Conservation (phyloP, 1,140 invertebrate genomes). For the Aphelinus certus region DNA sequence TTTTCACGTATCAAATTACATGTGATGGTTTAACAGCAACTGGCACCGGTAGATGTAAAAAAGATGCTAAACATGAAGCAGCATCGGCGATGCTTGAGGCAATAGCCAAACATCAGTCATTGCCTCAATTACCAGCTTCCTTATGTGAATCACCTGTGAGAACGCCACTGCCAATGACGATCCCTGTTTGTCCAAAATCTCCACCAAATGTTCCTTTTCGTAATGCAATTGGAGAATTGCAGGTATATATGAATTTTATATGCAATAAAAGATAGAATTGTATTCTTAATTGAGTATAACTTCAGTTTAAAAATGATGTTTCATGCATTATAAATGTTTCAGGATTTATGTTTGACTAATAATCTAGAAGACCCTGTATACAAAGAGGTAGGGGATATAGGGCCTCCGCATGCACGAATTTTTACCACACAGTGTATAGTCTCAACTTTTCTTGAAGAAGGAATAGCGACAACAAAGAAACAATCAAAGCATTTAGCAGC, state of each 20-base stretch:
- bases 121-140: constrained; percentile 53
- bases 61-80: constrained; percentile 77
- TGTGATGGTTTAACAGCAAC: constrained; percentile 61
- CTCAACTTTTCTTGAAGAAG: constrained; percentile 68
- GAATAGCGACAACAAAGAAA: constrained; percentile 67
- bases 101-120: constrained; percentile 58
- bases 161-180: constrained; percentile 41
- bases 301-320: neutral
- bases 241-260: constrained; percentile 44
- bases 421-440: constrained; percentile 76
- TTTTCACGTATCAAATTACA: constrained; percentile 73
- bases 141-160: constrained; percentile 51
- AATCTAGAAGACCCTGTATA: constrained; percentile 73
- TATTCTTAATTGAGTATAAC: neutral
- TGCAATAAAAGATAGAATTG: neutral
- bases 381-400: constrained; percentile 71
- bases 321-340: constrained; percentile 35
- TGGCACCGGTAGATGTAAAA: constrained; percentile 73
- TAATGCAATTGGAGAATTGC: constrained; percentile 58
- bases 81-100: constrained; percentile 69
- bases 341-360: constrained; percentile 71
- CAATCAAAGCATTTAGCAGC: constrained; percentile 69
- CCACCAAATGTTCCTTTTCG: constrained; percentile 49
- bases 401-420: constrained; percentile 75
- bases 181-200: constrained; percentile 41